Evolutionary conservation across 2,113 vertebrate genomes (phyloP).

Genomic region (Pseudopodoces humilis): DNA sequence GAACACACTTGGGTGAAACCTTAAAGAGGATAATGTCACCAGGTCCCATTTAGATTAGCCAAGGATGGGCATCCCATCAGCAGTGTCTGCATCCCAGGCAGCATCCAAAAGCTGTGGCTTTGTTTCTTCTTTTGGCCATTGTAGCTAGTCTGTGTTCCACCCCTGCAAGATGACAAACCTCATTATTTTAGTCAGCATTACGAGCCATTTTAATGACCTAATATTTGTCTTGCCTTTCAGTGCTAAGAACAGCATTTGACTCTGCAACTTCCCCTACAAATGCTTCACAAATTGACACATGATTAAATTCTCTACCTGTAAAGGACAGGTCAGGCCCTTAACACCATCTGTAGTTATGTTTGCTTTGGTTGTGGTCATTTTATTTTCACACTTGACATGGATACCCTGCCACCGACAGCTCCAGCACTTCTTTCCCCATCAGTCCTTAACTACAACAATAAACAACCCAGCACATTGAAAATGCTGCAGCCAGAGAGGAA

Average conservation of each 20-base stretch:
- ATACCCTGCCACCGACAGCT: neutral
- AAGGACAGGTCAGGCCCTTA: neutral
- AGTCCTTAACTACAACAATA: conserved; percentile 18
- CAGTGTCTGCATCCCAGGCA: neutral
- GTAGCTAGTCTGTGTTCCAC: neutral
- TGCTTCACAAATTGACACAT: neutral
- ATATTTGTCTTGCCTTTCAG: neutral
- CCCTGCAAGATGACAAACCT: neutral
- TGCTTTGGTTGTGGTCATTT: neutral
- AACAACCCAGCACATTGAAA: conserved; percentile 28
- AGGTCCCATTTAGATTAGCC: neutral
- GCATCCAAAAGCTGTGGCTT: neutral
- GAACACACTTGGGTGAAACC: neutral
- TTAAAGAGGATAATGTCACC: neutral
- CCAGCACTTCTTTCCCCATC: neutral
- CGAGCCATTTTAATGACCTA: neutral
- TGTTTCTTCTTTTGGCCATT: neutral
- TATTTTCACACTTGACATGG: neutral
- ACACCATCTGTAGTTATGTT: neutral
- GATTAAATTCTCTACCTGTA: neutral
- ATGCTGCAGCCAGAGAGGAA: conserved; percentile 37
- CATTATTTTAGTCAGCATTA: neutral
- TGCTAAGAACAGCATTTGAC: neutral
- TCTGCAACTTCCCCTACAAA: neutral
- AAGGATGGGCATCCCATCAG: neutral